phyloP scores from a whole-genome alignment of 37 sponge, comb jelly and placozoan species.

The Spongia lamella region DNA sequence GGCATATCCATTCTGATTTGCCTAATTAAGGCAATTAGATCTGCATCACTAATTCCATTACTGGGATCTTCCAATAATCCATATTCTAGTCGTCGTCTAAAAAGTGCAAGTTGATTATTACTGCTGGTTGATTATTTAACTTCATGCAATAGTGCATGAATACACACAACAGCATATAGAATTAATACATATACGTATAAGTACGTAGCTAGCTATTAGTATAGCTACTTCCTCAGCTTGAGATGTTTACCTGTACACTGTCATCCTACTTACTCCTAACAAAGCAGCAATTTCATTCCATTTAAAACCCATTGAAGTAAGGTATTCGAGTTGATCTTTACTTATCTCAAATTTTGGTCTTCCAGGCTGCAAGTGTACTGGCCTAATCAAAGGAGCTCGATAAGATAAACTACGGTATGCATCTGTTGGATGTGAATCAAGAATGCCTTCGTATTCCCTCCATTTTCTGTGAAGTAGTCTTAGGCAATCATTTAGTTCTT shows the following conservation, averaged over 20 bases:
- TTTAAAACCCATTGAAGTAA: slow-evolving; percentile 15
- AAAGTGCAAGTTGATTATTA: no score
- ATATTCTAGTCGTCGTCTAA: slow-evolving; percentile 16
- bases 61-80: slow-evolving; percentile 7
- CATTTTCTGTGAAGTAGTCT: no score
- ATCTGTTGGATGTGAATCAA: no score
- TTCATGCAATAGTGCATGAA: no score
- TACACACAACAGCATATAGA: no score
- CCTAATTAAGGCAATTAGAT: slow-evolving; percentile 4
- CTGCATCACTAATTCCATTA: slow-evolving; percentile 13
- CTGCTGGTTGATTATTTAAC: no score
- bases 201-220: no score
- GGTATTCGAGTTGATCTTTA: slow-evolving; percentile 34
- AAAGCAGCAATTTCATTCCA: slow-evolving; percentile 37
- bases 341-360: slow-evolving; percentile 22
- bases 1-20: neutral
- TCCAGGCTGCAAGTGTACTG: neutral
- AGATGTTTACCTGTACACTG: no score
- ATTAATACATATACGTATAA: no score
- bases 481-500: no score
- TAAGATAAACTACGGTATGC: slow-evolving; percentile 2
- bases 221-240: no score
- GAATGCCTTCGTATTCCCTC: no score
- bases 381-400: neutral
- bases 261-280: slow-evolving; percentile 20